Conservation (phyloP, 2,113 vertebrate species). For the Todiramphus chloris region DNA sequence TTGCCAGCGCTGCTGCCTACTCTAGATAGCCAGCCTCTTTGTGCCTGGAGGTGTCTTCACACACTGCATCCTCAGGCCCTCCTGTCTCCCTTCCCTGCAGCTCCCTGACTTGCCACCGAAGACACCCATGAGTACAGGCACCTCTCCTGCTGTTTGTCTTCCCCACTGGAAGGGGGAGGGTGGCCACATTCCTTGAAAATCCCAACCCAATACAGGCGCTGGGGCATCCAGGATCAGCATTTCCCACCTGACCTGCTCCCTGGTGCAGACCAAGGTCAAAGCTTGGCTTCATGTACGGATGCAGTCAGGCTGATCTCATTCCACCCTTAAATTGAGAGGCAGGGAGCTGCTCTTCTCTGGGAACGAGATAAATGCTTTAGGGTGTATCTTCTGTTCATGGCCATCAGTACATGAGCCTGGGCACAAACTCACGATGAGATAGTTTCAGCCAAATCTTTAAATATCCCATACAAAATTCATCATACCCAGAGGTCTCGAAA, state of each 20-base stretch:
- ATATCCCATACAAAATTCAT: slow-evolving; percentile 1
- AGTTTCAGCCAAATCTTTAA: neutral
- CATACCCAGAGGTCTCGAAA: neutral
- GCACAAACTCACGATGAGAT: neutral
- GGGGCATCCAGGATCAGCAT: neutral
- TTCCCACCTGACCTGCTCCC: neutral
- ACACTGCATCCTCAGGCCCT: accelerated
- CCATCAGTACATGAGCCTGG: neutral
- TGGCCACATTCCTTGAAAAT: neutral
- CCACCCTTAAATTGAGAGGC: neutral
- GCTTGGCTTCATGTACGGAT: accelerated
- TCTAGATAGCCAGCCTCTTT: neutral
- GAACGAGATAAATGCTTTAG: neutral
- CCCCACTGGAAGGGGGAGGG: neutral
- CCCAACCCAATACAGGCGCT: neutral
- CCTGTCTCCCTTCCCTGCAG: neutral
- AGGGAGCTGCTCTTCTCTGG: neutral
- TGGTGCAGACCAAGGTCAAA: neutral
- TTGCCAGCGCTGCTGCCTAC: neutral
- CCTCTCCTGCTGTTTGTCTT: neutral
- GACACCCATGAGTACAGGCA: neutral
- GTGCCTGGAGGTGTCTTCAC: neutral
- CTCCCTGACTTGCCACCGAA: neutral
- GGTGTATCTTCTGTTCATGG: neutral
- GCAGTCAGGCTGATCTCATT: neutral